phyloP scores from a whole-genome alignment of 2,888 invertebrate species.

The Malachius bipustulatus region DNA sequence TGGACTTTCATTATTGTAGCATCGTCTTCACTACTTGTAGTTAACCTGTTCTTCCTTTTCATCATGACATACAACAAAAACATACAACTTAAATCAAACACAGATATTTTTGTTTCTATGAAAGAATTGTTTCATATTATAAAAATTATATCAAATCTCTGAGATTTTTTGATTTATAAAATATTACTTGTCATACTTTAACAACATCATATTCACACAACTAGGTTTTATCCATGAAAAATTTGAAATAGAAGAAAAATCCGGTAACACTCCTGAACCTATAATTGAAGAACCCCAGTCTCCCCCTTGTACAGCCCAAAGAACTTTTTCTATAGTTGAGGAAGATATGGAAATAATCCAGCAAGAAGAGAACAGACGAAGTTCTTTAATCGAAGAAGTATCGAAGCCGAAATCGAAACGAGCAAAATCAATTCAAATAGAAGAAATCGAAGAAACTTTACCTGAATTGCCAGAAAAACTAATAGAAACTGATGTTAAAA shows the following conservation, averaged over 20 bases:
- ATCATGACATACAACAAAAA: too few relatives aligned
- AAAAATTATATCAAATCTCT: too few relatives aligned
- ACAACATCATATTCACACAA: too few relatives aligned
- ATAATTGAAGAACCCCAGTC: conserved; percentile 27
- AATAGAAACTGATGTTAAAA: conserved; percentile 22
- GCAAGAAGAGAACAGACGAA: neutral
- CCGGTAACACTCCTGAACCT: conserved; percentile 22
- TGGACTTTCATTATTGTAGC: too few relatives aligned
- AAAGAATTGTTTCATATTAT: too few relatives aligned
- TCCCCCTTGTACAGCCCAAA: conserved; percentile 17
- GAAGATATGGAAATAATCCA: conserved; percentile 16
- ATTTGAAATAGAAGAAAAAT: conserved; percentile 22
- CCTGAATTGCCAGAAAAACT: conserved; percentile 21
- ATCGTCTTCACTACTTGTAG: too few relatives aligned
- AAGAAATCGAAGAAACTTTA: conserved; percentile 22
- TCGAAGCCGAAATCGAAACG: conserved; percentile 11
- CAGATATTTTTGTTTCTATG: too few relatives aligned
- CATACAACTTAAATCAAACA: too few relatives aligned
- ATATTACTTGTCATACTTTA: too few relatives aligned
- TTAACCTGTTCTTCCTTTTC: too few relatives aligned
- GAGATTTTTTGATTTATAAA: too few relatives aligned
- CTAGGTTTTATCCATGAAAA: conserved; percentile 22
- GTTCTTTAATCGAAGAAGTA: neutral
- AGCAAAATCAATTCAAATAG: conserved; percentile 17
- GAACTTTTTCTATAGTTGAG: neutral